Evolutionary conservation across 2,797 vertebrate species (phyloP).

Genomic region (Acrossocheilus wenchowensis): DNA sequence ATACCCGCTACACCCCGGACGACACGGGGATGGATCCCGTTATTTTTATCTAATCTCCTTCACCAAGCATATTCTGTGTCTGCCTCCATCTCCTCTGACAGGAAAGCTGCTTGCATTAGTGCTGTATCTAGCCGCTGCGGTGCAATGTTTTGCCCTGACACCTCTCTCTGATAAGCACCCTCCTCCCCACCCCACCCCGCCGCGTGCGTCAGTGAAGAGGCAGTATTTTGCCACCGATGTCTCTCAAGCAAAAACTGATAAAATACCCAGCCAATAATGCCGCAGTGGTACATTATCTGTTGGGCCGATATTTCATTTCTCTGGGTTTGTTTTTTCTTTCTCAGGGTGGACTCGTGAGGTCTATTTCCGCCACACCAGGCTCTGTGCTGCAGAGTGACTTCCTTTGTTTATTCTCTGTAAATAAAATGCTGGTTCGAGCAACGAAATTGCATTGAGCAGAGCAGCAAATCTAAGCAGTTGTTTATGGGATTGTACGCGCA

Average conservation of each 20-base stretch:
- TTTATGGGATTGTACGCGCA: constrained; percentile 33
- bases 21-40: constrained; percentile 69
- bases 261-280: constrained; percentile 25
- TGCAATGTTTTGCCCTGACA: constrained; percentile 74
- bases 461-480: constrained; percentile 45
- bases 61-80: constrained; percentile 75
- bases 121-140: constrained; percentile 70
- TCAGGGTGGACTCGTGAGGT: constrained; percentile 10
- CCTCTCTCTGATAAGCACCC: constrained; percentile 74
- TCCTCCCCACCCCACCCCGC: constrained; percentile 21
- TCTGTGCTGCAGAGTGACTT: constrained; percentile 21
- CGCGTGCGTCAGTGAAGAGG: constrained; percentile 51
- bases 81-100: constrained; percentile 78
- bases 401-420: constrained; percentile 40
- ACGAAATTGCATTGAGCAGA: constrained; percentile 43
- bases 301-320: constrained; percentile 45
- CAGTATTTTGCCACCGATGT: constrained; percentile 63
- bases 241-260: constrained; percentile 63
- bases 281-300: constrained; percentile 43
- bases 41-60: constrained; percentile 82
- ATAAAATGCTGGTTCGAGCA: constrained; percentile 30
- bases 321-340: constrained; percentile 1
- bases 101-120: constrained; percentile 72
- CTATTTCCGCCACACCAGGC: constrained; percentile 24
- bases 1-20: constrained; percentile 70